Base-by-base conservation (phyloP, 2,888 invertebrate species). In the Dynastes maya region DNA sequence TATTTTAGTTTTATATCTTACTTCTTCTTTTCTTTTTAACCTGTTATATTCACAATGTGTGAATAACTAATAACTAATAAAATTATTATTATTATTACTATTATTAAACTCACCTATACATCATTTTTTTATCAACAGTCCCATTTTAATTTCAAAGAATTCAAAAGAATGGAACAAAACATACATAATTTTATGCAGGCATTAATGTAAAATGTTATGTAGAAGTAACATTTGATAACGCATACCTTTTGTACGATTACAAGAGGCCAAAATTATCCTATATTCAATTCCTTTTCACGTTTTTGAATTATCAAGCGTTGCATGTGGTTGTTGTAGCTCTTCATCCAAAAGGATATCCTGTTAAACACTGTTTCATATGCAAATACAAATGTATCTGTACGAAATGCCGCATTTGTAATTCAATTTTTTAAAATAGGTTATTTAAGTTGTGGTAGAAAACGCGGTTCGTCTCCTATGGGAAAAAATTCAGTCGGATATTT, bases 361-460 rank as follows among this genome's bases (percentile, higher is more conserved):
- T 78, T 78, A 78, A 76, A 78, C 75, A 76, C 72, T 65, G 63
- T 67, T 78, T 68, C 78, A 65, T 78, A 78, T 78, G 78, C 75
- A 70, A 78, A 78, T 78, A 58, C 76, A 70, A 68, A 68, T 78
- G 78, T 65, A 78, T 78, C 78, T 58, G 67, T 68, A 61, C 22
- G 40, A 70, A 75, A 78, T n/a, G 53, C n/a, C 2, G 68, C 68
- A 75, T 75, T 74, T 75, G 78, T 78, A 75, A 75, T 78, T 78
- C 78, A 75, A 70, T 78, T 78, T 78, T 78, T 76, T 40, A 32
- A 76, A 75, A 76, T 68, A 67, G 75, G 70, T 61, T 78, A 78
- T 75, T 65, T 75, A 70, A 77, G 49, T 70, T 68, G 16, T 51
- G 71, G 40, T 58, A n/a, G 37, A 45, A 61, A 74, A 49, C 40